A percentile compares a stretch with the other conserved stretches of the same genome.
phyloP scores from a whole-genome alignment of 2,888 invertebrate species.

The Drosophila pseudotalamancana region DNA sequence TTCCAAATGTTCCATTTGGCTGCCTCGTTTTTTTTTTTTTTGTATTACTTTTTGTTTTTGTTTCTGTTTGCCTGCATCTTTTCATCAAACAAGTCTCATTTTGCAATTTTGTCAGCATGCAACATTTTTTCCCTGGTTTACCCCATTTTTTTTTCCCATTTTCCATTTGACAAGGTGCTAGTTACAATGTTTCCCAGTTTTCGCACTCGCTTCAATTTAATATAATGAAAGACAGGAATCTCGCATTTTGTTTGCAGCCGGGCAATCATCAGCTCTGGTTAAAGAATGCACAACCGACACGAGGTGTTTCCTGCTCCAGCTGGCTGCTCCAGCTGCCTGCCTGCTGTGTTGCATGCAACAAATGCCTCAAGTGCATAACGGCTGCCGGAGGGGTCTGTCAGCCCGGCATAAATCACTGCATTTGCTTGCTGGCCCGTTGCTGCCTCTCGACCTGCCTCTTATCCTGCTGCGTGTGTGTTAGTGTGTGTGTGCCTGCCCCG shows the following conservation, averaged over 20 bases:
- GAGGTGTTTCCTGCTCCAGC: constrained; percentile 51
- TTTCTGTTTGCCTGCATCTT: constrained; percentile 2
- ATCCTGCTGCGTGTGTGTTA: constrained; percentile 1
- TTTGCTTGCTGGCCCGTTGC: constrained; percentile 53
- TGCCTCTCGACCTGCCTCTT: constrained; percentile 4
- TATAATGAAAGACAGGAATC: constrained; percentile 56
- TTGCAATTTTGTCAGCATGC: constrained; percentile 61
- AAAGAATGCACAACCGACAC: constrained; percentile 66
- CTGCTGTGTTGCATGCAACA: constrained; percentile 63
- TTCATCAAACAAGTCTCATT: constrained; percentile 27
- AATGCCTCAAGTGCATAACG: constrained; percentile 75
- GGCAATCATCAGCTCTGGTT: constrained; percentile 49
- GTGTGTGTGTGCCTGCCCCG: not conserved
- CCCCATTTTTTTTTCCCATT: not conserved
- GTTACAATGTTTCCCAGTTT: constrained; percentile 17
- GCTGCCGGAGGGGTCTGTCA: constrained; percentile 42
- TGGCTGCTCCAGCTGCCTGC: not conserved
- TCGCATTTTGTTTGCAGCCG: constrained; percentile 37
- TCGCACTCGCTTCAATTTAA: constrained; percentile 51
- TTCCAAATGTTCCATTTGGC: constrained; percentile 40
- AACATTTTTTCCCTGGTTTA: constrained; percentile 5
- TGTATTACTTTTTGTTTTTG: constrained; percentile 2
- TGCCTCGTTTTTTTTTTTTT: constrained; percentile 1
- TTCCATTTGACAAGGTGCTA: constrained; percentile 17
- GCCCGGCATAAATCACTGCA: constrained; percentile 71